Base-by-base conservation (phyloP, 2,797 vertebrate genomes). In the Enteromius trimaculatus region DNA sequence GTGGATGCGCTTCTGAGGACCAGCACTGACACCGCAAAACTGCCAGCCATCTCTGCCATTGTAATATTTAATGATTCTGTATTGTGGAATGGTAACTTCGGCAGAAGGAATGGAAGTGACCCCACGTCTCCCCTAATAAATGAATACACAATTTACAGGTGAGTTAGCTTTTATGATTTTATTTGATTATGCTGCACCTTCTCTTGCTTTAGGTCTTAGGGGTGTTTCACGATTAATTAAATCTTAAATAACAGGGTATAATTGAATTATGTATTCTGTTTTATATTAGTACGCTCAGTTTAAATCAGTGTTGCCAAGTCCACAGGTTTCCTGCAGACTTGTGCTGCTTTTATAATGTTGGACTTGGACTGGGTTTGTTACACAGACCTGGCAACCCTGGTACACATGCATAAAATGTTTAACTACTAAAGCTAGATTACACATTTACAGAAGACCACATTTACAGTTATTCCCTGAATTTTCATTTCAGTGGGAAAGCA, bases 101-200 rank as follows among this genome's bases (percentile, higher is more conserved):
- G 97, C 2, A 97, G 86, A 92, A 96, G 84, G 86, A 99, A 98
- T 1, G 86, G 86, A n/a, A 97, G 96, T 0, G 94, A 97, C 60
- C 94, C 95, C 0, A 80, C 88, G 39, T 99, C 97, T 0, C 77
- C 91, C 1, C 68, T 90, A 3, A 96, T 97, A 51, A 95, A 95
- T 0, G 96, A 98, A 44, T 96, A 96, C 86, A 98, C 97, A 10
- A 92, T 96, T 60, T 99, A 98, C 94, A 96, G 97, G 97, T 98
- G 89, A 90, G 79, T 83, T 49, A 2, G 37, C 17, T 81, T 47
- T n/a, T 14, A 23, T 53, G 14, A 68, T 65, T 49, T 51, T 1
- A 72, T 62, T n/a, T n/a, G 23, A 26, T 60, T 11, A 60, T 55
- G 8, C 7, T n/a, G 7, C 7, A 55, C 64, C 8, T 66, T 39